Evolutionary conservation across 1,140 invertebrate species (phyloP).

Genomic region (Dysdera silvatica): DNA sequence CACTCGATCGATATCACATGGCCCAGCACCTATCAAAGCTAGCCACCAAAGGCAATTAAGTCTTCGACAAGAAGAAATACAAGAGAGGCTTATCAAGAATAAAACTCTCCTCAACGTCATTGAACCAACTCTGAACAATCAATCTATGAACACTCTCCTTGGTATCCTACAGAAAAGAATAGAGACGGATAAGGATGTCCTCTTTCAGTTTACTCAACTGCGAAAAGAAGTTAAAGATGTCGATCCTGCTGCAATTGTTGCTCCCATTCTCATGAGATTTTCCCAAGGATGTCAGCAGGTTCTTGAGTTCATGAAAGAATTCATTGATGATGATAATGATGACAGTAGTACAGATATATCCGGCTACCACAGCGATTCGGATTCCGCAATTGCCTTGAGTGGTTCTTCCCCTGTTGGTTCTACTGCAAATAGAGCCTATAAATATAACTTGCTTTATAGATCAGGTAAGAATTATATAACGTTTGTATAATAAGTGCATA

Average conservation of each 20-base stretch:
- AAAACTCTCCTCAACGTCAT: constrained; percentile 76
- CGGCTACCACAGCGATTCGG: constrained; percentile 30
- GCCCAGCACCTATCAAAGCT: constrained; percentile 65
- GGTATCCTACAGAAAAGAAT: constrained; percentile 55
- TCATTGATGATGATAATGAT: constrained; percentile 27
- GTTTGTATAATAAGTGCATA: not conserved
- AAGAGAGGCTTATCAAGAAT: constrained; percentile 84
- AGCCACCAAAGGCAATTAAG: constrained; percentile 80
- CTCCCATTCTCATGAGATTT: constrained; percentile 28
- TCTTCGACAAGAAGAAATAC: constrained; percentile 60
- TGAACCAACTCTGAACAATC: constrained; percentile 53
- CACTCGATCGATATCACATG: constrained; percentile 47
- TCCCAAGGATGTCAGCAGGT: constrained; percentile 30
- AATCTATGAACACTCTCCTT: constrained; percentile 48
- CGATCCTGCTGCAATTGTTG: constrained; percentile 25
- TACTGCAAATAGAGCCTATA: constrained; percentile 13
- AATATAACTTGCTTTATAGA: constrained; percentile 49
- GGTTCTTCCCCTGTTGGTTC: constrained; percentile 29
- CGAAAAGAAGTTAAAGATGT: constrained; percentile 60
- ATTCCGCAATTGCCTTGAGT: constrained; percentile 24
- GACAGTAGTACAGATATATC: constrained; percentile 29
- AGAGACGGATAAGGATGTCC: constrained; percentile 59
- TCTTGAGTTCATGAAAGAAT: constrained; percentile 28
- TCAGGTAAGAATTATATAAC: constrained; percentile 43
- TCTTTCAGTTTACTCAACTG: constrained; percentile 54